phyloP scores from a whole-genome alignment of 2,113 vertebrate species.

The Cettia cetti region DNA sequence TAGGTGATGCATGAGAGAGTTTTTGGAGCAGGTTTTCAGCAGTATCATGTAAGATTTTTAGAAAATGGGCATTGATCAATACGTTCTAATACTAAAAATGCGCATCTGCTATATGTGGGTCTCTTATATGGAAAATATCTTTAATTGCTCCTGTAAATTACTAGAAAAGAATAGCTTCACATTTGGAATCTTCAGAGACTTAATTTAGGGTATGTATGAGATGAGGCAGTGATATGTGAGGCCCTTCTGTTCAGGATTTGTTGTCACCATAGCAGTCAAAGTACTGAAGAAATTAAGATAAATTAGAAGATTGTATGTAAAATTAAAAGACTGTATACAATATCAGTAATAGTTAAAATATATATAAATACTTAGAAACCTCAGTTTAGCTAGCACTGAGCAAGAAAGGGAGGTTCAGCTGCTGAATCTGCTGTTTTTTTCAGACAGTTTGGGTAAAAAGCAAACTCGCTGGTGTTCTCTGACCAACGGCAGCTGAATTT shows the following conservation, averaged over 20 bases:
- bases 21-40: not conserved
- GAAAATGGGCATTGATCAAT: not conserved
- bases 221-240: not conserved
- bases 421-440: not conserved
- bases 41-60: not conserved
- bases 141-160: not conserved
- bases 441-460: not conserved
- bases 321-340: not conserved
- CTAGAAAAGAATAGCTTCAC: rapidly evolving
- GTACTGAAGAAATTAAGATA: not conserved
- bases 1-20: not conserved
- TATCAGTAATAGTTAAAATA: not conserved
- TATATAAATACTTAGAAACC: not conserved
- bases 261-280: not conserved
- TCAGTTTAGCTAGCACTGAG: not conserved
- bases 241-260: not conserved
- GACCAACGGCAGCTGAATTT: not conserved
- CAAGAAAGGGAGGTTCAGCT: not conserved
- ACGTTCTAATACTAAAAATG: not conserved
- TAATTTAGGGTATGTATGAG: not conserved
- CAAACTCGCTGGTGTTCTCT: not conserved
- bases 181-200: not conserved
- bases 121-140: not conserved
- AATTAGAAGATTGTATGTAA: not conserved
- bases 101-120: not conserved